Evolutionary conservation across 1,140 invertebrate species (phyloP).

Genomic region (Heterodera carotae): DNA sequence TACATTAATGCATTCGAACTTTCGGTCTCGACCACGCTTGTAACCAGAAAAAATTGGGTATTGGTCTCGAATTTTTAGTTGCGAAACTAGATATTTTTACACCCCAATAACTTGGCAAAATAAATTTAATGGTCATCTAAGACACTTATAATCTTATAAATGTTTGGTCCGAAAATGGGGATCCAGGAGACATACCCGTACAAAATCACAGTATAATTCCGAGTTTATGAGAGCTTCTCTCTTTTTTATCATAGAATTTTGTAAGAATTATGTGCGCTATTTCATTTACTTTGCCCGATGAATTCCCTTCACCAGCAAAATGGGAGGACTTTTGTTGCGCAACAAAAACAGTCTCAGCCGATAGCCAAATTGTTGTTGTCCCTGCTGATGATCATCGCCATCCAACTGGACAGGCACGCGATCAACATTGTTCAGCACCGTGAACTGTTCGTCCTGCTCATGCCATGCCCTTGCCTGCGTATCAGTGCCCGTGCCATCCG

Average conservation of each 20-base stretch:
- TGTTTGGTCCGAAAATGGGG: conserved; percentile 9
- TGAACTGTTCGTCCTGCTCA: conserved; percentile 37
- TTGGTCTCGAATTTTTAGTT: too few species aligned
- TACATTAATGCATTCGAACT: neutral
- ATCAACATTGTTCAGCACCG: conserved; percentile 54
- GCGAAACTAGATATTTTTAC: too few species aligned
- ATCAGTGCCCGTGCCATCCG: conserved; percentile 50
- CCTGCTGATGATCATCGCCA: conserved; percentile 44
- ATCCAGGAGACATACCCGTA: too few species aligned
- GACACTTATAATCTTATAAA: too few species aligned
- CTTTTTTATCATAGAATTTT: conserved; percentile 3
- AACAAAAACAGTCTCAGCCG: conserved; percentile 61
- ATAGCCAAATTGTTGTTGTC: conserved; percentile 56
- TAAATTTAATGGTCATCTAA: conserved; percentile 12
- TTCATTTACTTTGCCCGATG: conserved; percentile 58
- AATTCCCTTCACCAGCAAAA: conserved; percentile 62
- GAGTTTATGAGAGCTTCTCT: too few species aligned
- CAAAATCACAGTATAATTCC: too few species aligned
- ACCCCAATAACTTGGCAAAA: too few species aligned
- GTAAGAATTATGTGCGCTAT: neutral
- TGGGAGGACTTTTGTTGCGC: conserved; percentile 62
- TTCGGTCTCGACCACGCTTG: too few species aligned
- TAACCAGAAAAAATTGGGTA: too few species aligned
- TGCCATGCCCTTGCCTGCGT: conserved; percentile 20
- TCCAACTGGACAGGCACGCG: conserved; percentile 62